Conservation (phyloP, 2,113 vertebrate genomes). For the Ariopsis seemanni region DNA sequence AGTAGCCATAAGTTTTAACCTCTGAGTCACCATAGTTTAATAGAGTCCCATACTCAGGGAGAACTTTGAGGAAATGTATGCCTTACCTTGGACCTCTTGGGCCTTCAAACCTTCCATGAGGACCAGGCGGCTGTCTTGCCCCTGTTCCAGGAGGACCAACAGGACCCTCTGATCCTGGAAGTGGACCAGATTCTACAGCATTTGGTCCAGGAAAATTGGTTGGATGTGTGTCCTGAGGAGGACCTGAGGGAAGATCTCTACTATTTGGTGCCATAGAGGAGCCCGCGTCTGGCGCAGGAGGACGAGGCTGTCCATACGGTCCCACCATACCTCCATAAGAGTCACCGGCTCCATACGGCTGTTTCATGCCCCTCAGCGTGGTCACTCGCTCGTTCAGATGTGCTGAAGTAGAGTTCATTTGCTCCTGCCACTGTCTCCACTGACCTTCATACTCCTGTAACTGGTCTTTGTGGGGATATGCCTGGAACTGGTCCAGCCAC, state of each 20-base stretch:
- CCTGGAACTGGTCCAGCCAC: conserved; percentile 92
- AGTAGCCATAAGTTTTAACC: not conserved
- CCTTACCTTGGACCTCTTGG: conserved; percentile 80
- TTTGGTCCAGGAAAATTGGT: conserved; percentile 41
- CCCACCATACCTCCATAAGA: conserved; percentile 78
- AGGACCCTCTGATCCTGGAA: conserved; percentile 58
- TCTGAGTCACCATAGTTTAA: not conserved
- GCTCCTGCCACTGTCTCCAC: conserved; percentile 97
- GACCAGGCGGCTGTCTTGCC: conserved; percentile 55
- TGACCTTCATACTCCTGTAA: conserved; percentile 93
- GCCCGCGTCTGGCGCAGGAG: conserved; percentile 61
- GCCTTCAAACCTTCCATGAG: conserved; percentile 76
- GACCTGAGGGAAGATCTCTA: conserved; percentile 54
- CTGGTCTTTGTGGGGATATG: conserved; percentile 95
- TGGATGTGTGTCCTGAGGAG: conserved; percentile 53
- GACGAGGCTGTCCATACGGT: conserved; percentile 76
- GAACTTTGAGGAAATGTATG: not conserved
- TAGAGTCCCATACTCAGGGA: not conserved
- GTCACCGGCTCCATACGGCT: conserved; percentile 64
- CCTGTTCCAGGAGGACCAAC: conserved; percentile 47
- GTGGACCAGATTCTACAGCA: conserved; percentile 62
- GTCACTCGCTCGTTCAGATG: conserved; percentile 87
- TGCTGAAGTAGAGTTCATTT: conserved; percentile 89
- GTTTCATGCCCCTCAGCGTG: conserved; percentile 84
- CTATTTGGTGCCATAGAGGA: conserved; percentile 68